These are phyloP conservation scores for Polymixis flavicincta DNA, from an alignment of 2,888 invertebrate species.

Conservation along the genomic window DNA sequence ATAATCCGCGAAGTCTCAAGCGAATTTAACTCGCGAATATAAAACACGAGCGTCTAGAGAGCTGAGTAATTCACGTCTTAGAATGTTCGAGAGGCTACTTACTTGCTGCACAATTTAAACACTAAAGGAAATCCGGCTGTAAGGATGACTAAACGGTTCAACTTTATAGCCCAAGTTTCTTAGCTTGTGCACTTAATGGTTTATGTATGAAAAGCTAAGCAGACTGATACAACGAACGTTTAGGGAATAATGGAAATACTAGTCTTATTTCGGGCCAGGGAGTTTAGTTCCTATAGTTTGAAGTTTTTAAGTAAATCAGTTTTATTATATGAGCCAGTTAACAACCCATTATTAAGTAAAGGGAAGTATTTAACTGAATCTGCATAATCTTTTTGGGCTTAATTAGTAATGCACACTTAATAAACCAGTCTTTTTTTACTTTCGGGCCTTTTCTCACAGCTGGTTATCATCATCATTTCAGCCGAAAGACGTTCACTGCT, in stretches of 20 bases:
- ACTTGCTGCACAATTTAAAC: conserved; percentile 57
- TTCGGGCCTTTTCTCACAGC: not conserved
- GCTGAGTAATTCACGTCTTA: conserved; percentile 57
- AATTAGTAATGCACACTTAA: not conserved
- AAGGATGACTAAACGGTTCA: conserved; percentile 57
- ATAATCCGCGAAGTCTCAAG: conserved; percentile 22
- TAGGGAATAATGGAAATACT: not conserved
- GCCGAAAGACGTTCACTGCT: too few species aligned
- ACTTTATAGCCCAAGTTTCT: conserved; percentile 49
- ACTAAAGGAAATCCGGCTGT: conserved; percentile 51
- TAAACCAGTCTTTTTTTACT: too few species aligned
- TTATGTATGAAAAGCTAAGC: conserved; percentile 34
- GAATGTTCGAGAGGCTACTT: conserved; percentile 57
- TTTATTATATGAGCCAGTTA: not conserved
- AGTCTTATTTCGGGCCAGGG: not conserved
- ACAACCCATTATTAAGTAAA: not conserved
- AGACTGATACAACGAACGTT: conserved; percentile 17
- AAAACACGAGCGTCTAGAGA: conserved; percentile 46
- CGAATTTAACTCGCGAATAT: conserved; percentile 34
- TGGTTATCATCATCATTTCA: too few species aligned
- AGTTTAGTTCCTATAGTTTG: too few species aligned
- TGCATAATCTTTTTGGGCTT: not conserved
- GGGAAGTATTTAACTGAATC: not conserved
- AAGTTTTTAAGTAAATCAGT: not conserved
- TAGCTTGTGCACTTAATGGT: conserved; percentile 32